Percentiles rank a stretch among this genome's conserved stretches.
phyloP scores from a whole-genome alignment of 2,888 invertebrate species.

The Aphodius granarius region DNA sequence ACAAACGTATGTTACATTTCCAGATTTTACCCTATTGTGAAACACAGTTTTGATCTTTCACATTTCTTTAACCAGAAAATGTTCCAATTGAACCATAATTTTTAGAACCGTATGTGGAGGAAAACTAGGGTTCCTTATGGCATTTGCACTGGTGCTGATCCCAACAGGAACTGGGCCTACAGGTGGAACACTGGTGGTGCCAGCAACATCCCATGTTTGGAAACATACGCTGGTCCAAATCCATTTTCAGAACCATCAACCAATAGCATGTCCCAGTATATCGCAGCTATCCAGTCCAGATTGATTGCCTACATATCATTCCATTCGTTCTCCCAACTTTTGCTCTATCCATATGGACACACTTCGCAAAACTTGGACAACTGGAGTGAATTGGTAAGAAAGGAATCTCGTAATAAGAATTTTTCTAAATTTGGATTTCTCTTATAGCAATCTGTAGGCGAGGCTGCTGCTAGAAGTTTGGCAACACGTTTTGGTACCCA shows the following conservation, averaged over 20 bases:
- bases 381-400: constrained; percentile 61
- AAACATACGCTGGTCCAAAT: constrained; percentile 66
- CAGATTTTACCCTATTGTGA: neutral
- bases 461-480: constrained; percentile 45
- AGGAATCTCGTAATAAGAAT: neutral
- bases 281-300: constrained; percentile 47
- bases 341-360: constrained; percentile 73
- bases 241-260: constrained; percentile 75
- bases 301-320: constrained; percentile 65
- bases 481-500: constrained; percentile 50
- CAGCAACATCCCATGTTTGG: constrained; percentile 59
- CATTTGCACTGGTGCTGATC: constrained; percentile 67
- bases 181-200: constrained; percentile 66
- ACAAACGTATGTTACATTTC: constrained; percentile 58
- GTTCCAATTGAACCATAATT: neutral
- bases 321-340: constrained; percentile 73
- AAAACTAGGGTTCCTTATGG: constrained; percentile 63
- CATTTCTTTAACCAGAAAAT: neutral
- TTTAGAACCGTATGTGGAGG: constrained; percentile 68
- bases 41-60: neutral
- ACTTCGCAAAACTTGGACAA: constrained; percentile 61
- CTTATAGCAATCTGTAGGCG: constrained; percentile 47
- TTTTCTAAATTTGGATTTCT: constrained; percentile 13
- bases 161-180: constrained; percentile 77
- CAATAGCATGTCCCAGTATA: constrained; percentile 57